Evolutionary conservation across 2,888 invertebrate genomes (phyloP), one percentile per base, ranked within the genome.

Genomic region (Ormyrus rosae): DNA sequence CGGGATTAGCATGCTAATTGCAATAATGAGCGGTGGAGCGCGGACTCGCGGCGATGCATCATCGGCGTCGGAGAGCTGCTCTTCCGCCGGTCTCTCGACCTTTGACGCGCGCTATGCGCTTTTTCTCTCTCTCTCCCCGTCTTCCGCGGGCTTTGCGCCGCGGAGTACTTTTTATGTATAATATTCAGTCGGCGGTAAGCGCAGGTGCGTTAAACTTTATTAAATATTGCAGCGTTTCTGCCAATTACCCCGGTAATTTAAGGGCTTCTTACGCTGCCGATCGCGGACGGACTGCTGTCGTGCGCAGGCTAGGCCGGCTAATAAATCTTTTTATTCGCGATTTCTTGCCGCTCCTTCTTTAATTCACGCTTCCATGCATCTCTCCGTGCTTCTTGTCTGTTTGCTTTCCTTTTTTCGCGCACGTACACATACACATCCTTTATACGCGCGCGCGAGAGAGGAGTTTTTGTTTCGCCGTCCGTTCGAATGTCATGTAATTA

Each of bases 1-100:
- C 19, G 71, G 82, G 82, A 87, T 88, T 86, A 86, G 84, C 86
- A 85, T 86, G 85, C 86, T 87, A 88, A 88, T 88, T 86, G 85
- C 87, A 85, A 84, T 88, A 87, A 87, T 85, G 19, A 19, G 19
- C 19, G 13, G 13, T 0, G 13, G 85, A 86, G 84, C 84, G 83
- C 78, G 83, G 77, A 34, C 68, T n/a, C 46, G 82, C 81, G 34
- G 70, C 74, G 79, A 84, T 82, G 81, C 80, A 83, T 84, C 81
- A 83, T 83, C 83, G 83, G 82, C 74, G 84, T 81, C 80, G 81
- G 78, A 34, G 34, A 34, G 34, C 34, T 34, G 13, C 74, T 67
- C 75, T 75, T 75, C 76, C 76, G 76, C 51, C 61, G 53, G 3
- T 13, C 8, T n/a, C 56, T 46, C 56, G 48, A 56, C 58, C 48